A percentile compares a stretch with the other conserved stretches of the same genome.
Evolutionary conservation across 2,113 vertebrate genomes (phyloP).

Genomic region (Antechinus stuartii): DNA sequence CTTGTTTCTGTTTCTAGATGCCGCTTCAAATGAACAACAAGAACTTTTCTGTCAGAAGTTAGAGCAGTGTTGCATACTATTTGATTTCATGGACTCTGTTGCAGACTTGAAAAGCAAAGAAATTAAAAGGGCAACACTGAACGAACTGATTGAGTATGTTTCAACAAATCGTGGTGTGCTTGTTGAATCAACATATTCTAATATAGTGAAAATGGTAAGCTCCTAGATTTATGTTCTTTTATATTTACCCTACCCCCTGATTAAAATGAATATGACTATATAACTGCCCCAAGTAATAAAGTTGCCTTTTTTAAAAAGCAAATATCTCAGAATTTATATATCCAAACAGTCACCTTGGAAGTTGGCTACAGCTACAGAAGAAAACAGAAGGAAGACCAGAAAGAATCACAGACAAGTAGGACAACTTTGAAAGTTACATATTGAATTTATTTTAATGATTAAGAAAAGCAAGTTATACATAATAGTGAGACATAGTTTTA

Average conservation of each 20-base stretch:
- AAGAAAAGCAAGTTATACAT: neutral
- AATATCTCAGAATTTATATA: constrained; percentile 7
- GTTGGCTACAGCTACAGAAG: neutral
- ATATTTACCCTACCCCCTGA: constrained; percentile 62
- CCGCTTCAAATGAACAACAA: constrained; percentile 94
- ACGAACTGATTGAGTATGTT: constrained; percentile 97
- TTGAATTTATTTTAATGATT: neutral
- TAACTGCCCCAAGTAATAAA: constrained; percentile 45
- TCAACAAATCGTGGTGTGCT: constrained; percentile 97
- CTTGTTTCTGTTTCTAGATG: constrained; percentile 87
- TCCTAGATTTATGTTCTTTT: constrained; percentile 62
- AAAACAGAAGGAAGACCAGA: neutral
- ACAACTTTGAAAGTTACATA: neutral
- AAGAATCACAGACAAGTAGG: neutral
- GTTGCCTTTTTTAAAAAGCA: constrained; percentile 48
- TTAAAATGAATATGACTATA: constrained; percentile 65
- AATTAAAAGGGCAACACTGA: constrained; percentile 97
- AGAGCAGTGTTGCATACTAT: constrained; percentile 96
- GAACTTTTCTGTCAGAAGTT: constrained; percentile 97
- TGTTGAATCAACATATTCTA: constrained; percentile 95
- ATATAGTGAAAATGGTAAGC: constrained; percentile 98
- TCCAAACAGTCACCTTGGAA: constrained; percentile 12
- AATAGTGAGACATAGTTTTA: neutral
- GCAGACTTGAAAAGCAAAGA: constrained; percentile 98
- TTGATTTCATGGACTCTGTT: constrained; percentile 98